Evolutionary conservation across 2,888 invertebrate species (phyloP).

Genomic region (Caradrina kadenii): DNA sequence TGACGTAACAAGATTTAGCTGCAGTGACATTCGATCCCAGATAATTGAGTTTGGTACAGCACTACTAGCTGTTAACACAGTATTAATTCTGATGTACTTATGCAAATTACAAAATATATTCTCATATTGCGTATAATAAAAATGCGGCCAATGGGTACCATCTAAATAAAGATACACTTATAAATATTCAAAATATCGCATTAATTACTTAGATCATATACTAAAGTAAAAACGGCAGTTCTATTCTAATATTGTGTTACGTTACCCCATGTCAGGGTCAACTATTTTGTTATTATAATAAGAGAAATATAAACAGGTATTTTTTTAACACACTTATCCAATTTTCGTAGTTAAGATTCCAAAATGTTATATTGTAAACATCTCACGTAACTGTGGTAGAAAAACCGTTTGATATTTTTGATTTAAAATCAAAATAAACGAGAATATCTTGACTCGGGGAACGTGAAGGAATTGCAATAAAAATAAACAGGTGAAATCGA

Average conservation of each 20-base stretch:
- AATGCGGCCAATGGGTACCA: conserved; percentile 55
- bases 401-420: neutral
- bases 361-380: conserved; percentile 22
- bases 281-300: conserved; percentile 54
- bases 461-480: conserved; percentile 4
- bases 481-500: conserved; percentile 20
- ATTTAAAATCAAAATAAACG: conserved; percentile 16
- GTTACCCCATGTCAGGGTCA: conserved; percentile 54
- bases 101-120: conserved; percentile 61
- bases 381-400: conserved; percentile 9
- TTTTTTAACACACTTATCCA: conserved; percentile 36
- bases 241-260: conserved; percentile 35
- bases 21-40: conserved; percentile 19
- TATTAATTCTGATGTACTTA: conserved; percentile 32
- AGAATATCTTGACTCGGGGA: neutral
- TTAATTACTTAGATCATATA: conserved; percentile 48
- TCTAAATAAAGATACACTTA: conserved; percentile 48
- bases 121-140: conserved; percentile 49
- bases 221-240: conserved; percentile 45
- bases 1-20: conserved; percentile 21
- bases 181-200: conserved; percentile 58
- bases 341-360: conserved; percentile 12
- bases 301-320: conserved; percentile 37
- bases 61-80: conserved; percentile 41
- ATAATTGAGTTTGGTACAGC: conserved; percentile 47